phyloP scores from a whole-genome alignment of 2,888 invertebrate species.

The Lysandra coridon region DNA sequence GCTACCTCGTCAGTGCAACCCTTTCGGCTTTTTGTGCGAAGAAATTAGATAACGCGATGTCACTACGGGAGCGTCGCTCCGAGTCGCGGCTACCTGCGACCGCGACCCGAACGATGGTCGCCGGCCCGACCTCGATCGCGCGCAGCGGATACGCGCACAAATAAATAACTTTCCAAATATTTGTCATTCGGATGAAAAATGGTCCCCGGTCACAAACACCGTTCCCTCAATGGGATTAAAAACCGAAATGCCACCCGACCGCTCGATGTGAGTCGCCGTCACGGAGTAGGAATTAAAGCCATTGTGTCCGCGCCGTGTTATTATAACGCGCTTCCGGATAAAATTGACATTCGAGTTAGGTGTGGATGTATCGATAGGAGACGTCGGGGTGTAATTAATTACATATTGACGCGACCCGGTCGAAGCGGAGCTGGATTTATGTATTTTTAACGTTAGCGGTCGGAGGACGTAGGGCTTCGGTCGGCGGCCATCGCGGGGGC shows the following conservation, averaged over 20 bases:
- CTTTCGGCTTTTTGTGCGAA: conserved; percentile 48
- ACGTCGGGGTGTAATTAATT: conserved; percentile 11
- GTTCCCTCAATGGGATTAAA: conserved; percentile 74
- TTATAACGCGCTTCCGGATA: conserved; percentile 57
- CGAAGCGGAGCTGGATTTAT: conserved; percentile 5
- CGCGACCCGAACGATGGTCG: conserved; percentile 1
- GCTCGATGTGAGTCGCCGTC: conserved; percentile 52
- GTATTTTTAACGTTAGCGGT: background rate
- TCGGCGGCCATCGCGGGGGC: conserved; percentile 40
- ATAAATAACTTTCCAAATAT: conserved; percentile 75
- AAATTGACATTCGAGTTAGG: conserved; percentile 48
- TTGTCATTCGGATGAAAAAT: conserved; percentile 78
- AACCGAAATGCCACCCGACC: conserved; percentile 70
- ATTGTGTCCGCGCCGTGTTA: conserved; percentile 55
- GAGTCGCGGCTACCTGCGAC: conserved; percentile 14
- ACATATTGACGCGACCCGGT: background rate
- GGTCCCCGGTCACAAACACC: conserved; percentile 61
- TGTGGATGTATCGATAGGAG: conserved; percentile 40
- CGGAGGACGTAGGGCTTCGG: conserved; percentile 60
- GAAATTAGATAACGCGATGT: conserved; percentile 51
- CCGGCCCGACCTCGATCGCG: conserved; percentile 64
- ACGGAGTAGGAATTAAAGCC: conserved; percentile 60
- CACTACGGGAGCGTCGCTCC: conserved; percentile 41
- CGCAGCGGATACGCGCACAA: conserved; percentile 65
- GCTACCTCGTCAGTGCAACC: conserved; percentile 58